Conservation (phyloP, 2,888 invertebrate species). For the Norana najaformis region DNA sequence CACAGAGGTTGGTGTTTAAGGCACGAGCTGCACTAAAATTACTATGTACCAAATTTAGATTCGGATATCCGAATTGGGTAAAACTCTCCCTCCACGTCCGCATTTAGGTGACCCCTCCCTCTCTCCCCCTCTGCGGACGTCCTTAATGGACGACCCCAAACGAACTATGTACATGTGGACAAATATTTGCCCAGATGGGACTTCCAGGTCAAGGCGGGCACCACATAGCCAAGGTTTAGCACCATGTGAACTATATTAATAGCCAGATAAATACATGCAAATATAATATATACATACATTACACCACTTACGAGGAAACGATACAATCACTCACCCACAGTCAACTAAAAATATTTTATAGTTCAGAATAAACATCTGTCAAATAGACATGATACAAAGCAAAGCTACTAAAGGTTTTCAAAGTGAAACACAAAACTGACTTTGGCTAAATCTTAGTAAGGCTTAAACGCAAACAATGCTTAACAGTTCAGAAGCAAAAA, state of each 20-base stretch:
- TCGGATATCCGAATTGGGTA: no score
- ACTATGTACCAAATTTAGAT: no score
- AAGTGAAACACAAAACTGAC: background rate
- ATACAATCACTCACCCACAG: background rate
- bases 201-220: background rate
- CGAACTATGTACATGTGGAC: no score
- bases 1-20: no score
- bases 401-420: background rate
- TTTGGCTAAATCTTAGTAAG: background rate
- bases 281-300: no score
- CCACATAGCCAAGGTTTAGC: background rate
- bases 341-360: background rate
- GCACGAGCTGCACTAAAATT: no score
- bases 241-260: background rate
- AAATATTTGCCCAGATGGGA: background rate
- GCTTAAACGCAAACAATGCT: background rate
- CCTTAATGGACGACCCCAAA: no score
- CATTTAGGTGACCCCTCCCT: no score
- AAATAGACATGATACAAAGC: background rate
- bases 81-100: no score
- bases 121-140: no score
- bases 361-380: background rate
- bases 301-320: background rate
- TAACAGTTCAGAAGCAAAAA: background rate
- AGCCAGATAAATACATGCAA: background rate